Evolutionary conservation across 1,140 invertebrate species (phyloP).

Genomic region (Aradophagus sp.): DNA sequence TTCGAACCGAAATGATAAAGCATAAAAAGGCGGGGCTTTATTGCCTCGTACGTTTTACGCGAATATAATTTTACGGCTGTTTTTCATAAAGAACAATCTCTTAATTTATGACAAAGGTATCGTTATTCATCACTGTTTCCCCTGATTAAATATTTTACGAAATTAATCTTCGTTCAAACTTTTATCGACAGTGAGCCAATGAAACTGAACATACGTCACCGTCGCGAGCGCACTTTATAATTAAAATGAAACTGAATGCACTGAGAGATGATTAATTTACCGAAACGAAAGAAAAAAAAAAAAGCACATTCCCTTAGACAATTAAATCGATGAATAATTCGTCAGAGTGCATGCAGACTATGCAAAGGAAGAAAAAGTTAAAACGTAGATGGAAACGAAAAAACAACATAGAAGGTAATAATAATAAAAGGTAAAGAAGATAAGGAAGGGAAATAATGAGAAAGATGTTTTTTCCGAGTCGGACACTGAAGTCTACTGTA

Average conservation of each 20-base stretch:
- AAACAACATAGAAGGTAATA: too few species aligned
- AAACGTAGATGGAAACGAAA: background rate
- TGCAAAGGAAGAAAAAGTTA: constrained; percentile 25
- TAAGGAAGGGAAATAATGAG: too few species aligned
- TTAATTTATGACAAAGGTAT: constrained; percentile 13
- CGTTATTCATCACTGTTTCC: constrained; percentile 6
- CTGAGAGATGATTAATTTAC: constrained; percentile 33
- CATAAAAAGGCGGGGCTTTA: too few species aligned
- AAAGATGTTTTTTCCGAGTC: constrained; percentile 39
- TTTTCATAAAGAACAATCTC: too few species aligned
- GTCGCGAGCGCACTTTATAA: constrained; percentile 10
- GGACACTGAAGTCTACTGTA: constrained; percentile 60
- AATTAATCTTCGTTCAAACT: constrained; percentile 15
- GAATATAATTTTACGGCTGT: too few species aligned
- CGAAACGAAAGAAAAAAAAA: too few species aligned
- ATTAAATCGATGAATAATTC: constrained; percentile 64
- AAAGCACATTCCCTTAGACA: constrained; percentile 56
- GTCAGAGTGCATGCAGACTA: constrained; percentile 58
- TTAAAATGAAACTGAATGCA: constrained; percentile 34
- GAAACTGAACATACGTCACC: constrained; percentile 6
- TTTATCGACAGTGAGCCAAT: constrained; percentile 1
- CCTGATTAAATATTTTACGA: constrained; percentile 5
- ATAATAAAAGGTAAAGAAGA: too few species aligned
- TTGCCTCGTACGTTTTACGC: too few species aligned
- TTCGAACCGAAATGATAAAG: too few species aligned